Evolutionary conservation across 2,797 vertebrate species (phyloP), one percentile per base, ranked within the genome.

Genomic region (Mionectes olivaceus): DNA sequence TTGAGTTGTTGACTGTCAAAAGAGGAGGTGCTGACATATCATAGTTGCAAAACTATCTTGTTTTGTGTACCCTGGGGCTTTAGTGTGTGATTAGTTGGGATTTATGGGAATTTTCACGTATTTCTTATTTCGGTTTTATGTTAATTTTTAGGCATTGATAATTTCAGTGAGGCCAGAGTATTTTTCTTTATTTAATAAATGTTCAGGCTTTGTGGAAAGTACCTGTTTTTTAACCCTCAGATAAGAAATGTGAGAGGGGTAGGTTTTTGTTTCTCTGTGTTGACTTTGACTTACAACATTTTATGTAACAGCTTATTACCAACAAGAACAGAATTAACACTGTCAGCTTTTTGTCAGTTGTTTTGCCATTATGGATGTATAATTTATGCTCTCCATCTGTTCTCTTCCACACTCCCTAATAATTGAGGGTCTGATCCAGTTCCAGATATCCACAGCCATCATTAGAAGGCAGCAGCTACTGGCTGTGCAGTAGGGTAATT

Each of bases 311-410:
- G 70, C 41, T 84, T 92, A 70, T 86, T 91, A 44, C 44, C 57
- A 61, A 19, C 52, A 60, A 74, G 64, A 77, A 57, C 50, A 52
- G 61, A 77, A 85, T 79, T 77, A 65, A 78, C 71, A 32, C 79
- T 75, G 76, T 69, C 81, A 87, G 75, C 73, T 95, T 92, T 77
- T 75, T 87, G 64, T 83, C 73, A 71, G 39, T 85, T 95, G 73
- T 93, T 93, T 93, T 87, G 65, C 69, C 68, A 91, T 59, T 91
- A 68, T 39, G 46, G 50, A 28, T 64, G 28, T 82, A 25, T 92
- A 71, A 93, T 94, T 92, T 92, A 61, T 91, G 78, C 71, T 86
- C 39, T 88, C 76, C 79, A 41, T 91, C 92, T 93, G 78, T 93
- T 95, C 49, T 80, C 50, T 81, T 94, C 84, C 46, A 87, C 73